Percentiles rank a stretch among this genome's conserved stretches.
Evolutionary conservation across 2,888 invertebrate genomes (phyloP).

Genomic region (Ophonus ardosiacus): DNA sequence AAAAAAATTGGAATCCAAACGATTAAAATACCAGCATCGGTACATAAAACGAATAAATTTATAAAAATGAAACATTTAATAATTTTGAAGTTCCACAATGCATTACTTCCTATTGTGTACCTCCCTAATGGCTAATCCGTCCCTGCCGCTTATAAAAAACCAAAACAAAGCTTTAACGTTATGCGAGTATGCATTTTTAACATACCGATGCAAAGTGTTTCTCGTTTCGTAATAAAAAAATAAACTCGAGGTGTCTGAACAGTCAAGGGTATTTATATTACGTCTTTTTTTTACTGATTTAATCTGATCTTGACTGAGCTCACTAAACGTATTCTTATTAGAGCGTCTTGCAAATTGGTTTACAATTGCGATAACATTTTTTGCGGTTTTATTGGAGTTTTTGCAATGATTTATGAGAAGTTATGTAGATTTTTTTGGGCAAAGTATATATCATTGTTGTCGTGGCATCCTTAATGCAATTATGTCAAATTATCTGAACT

Average conservation of each 20-base stretch:
- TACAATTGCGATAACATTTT: slow-evolving; percentile 45
- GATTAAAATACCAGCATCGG: too few species aligned
- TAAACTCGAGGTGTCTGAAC: slow-evolving; percentile 61
- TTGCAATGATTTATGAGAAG: not conserved
- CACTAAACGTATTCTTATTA: slow-evolving; percentile 55
- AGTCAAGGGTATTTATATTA: slow-evolving; percentile 62
- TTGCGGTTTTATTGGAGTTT: slow-evolving; percentile 7
- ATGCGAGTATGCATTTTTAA: slow-evolving; percentile 72
- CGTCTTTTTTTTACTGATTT: slow-evolving; percentile 53
- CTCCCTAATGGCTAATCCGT: not conserved
- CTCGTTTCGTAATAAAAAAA: slow-evolving; percentile 57
- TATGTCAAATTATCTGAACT: slow-evolving; percentile 16
- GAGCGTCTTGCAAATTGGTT: slow-evolving; percentile 58
- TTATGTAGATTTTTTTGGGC: not conserved
- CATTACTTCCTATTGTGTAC: not conserved
- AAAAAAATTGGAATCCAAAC: too few species aligned
- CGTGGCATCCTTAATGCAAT: slow-evolving; percentile 15
- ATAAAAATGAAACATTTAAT: not conserved
- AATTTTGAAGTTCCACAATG: not conserved
- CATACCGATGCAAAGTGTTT: slow-evolving; percentile 73
- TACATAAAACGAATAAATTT: not conserved
- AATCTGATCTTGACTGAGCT: slow-evolving; percentile 38
- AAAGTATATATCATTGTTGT: slow-evolving; percentile 12
- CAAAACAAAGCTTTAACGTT: slow-evolving; percentile 57
- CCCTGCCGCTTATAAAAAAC: not conserved